phyloP scores from a whole-genome alignment of 2,888 invertebrate species.

The Amblyjoppa fuscipennis region DNA sequence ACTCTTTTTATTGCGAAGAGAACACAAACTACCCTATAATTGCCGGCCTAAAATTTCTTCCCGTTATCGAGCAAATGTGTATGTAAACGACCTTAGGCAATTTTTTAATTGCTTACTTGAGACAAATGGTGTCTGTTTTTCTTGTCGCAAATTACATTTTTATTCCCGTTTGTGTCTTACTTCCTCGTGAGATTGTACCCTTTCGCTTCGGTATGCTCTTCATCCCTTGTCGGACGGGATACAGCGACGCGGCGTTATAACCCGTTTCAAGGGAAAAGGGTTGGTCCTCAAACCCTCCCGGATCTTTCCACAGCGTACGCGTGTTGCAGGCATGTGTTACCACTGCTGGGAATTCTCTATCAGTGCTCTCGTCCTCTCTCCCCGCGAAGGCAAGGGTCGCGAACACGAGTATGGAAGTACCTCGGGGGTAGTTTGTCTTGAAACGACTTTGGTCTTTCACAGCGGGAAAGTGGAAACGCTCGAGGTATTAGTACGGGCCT shows the following conservation, averaged over 20 bases:
- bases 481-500: slow-evolving; percentile 62
- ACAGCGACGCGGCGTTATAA: slow-evolving; percentile 32
- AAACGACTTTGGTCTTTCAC: slow-evolving; percentile 69
- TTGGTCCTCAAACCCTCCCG: slow-evolving; percentile 57
- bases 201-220: slow-evolving; percentile 24
- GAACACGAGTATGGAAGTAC: slow-evolving; percentile 59
- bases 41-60: not conserved
- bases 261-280: slow-evolving; percentile 59
- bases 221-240: slow-evolving; percentile 31
- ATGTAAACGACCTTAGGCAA: not conserved
- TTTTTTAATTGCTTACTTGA: not conserved
- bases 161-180: slow-evolving; percentile 3
- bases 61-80: not conserved
- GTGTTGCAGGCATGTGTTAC: slow-evolving; percentile 34
- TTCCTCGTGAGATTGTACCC: slow-evolving; percentile 13
- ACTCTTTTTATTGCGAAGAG: not conserved
- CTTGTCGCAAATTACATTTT: not conserved
- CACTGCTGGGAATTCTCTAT: slow-evolving; percentile 47
- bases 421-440: slow-evolving; percentile 66
- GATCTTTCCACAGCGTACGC: slow-evolving; percentile 58
- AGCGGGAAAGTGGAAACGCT: slow-evolving; percentile 65
- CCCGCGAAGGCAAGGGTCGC: slow-evolving; percentile 56
- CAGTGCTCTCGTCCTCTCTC: slow-evolving; percentile 60
- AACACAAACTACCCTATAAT: not conserved
- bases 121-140: not conserved